A percentile compares a stretch with the other conserved stretches of the same genome.
These are phyloP conservation scores for Macropus fuliginosus DNA, from an alignment of 2,797 vertebrate species.

Conservation along the genomic window DNA sequence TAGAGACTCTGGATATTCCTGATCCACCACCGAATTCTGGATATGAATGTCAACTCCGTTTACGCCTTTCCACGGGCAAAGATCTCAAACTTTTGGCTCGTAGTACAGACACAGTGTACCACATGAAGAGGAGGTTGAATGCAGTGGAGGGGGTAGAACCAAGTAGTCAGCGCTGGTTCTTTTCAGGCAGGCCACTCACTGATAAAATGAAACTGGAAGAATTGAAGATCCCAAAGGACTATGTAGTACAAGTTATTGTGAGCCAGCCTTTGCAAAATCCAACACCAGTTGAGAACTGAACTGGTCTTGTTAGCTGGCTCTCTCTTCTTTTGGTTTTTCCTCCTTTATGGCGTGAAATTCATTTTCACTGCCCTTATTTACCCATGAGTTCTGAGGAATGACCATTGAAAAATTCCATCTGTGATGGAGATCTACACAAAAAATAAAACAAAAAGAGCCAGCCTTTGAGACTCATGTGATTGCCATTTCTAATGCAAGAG, in stretches of 20 bases:
- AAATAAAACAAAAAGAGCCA: conserved; percentile 80
- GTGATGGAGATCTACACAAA: conserved; percentile 87
- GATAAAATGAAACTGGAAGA: conserved; percentile 98
- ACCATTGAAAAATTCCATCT: conserved; percentile 87
- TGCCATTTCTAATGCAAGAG: conserved; percentile 71
- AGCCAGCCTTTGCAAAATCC: conserved; percentile 94
- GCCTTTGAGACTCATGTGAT: conserved; percentile 73
- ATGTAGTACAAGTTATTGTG: conserved; percentile 98
- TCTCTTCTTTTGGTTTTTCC: conserved; percentile 71
- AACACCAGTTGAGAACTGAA: conserved; percentile 93
- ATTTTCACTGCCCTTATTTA: conserved; percentile 81
- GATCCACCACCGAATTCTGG: conserved; percentile 93
- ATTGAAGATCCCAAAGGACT: conserved; percentile 98
- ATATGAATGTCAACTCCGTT: conserved; percentile 95
- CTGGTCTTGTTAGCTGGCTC: conserved; percentile 54
- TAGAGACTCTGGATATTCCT: conserved; percentile 91
- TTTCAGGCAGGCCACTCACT: conserved; percentile 96
- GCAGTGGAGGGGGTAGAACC: conserved; percentile 92
- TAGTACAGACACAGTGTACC: conserved; percentile 94
- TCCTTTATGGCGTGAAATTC: conserved; percentile 78
- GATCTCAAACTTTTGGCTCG: conserved; percentile 95
- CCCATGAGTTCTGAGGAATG: conserved; percentile 82
- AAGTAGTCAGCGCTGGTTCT: conserved; percentile 95
- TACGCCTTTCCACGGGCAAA: conserved; percentile 96
- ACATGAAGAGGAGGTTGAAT: conserved; percentile 96